Conservation (phyloP, 2,888 invertebrate species). For the Coecobrya sp. region DNA sequence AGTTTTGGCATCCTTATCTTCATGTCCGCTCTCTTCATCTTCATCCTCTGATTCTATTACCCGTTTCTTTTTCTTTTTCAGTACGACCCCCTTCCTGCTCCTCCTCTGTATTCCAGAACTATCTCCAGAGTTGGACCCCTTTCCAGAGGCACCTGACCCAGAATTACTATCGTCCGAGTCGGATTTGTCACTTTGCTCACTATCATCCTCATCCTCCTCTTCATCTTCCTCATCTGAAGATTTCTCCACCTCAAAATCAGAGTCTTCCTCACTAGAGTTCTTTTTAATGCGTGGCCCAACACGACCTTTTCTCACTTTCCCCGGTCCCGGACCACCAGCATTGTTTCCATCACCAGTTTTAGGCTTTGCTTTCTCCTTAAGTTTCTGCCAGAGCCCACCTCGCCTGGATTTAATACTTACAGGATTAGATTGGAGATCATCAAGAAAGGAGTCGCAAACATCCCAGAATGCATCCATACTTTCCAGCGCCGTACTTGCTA, state of each 20-base stretch:
- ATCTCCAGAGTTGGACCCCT: slow-evolving; percentile 74
- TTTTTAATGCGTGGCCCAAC: slow-evolving; percentile 80
- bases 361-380: slow-evolving; percentile 81
- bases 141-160: slow-evolving; percentile 45
- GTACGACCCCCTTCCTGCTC: slow-evolving; percentile 37
- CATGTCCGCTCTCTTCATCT: slow-evolving; percentile 49
- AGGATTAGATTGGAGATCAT: slow-evolving; percentile 85
- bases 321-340: not conserved
- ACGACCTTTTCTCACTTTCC: slow-evolving; percentile 66
- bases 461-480: slow-evolving; percentile 85
- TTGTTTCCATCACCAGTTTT: slow-evolving; percentile 66
- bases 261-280: slow-evolving; percentile 89
- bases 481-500: slow-evolving; percentile 74
- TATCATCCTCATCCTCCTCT: slow-evolving; percentile 86
- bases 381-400: slow-evolving; percentile 86
- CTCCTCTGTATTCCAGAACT: slow-evolving; percentile 71
- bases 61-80: slow-evolving; percentile 62
- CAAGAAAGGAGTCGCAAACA: slow-evolving; percentile 86
- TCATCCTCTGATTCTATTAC: slow-evolving; percentile 79
- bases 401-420: slow-evolving; percentile 85
- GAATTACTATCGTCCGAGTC: slow-evolving; percentile 68
- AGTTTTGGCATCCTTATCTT: slow-evolving; percentile 38
- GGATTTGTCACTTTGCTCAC: slow-evolving; percentile 81
- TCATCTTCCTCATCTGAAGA: slow-evolving; percentile 85
- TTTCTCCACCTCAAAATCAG: slow-evolving; percentile 89